Base-by-base conservation (phyloP, 2,888 invertebrate species). In the Nasonia oneida region DNA sequence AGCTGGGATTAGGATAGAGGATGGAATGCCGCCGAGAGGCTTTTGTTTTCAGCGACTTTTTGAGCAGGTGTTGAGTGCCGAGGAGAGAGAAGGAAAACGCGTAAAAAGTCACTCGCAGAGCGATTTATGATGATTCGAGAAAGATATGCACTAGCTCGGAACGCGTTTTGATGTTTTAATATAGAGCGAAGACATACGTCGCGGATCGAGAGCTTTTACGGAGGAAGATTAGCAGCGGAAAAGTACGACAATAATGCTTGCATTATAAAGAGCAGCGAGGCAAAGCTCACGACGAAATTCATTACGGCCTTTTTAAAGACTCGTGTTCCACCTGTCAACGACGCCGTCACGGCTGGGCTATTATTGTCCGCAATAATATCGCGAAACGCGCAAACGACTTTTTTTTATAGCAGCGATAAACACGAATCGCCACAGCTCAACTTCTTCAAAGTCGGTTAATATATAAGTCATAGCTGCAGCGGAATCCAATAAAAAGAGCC, bases 401-500 rank as follows among this genome's bases (percentile, higher is more conserved):
- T 73, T 61, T n/a, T 75, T 50, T 81, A 67, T n/a, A 8, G 18
- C 50, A 50, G n/a, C 64, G 29, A 64, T 64, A 81, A 81, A 81
- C 61, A 75, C 29, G 64, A 74, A 74, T 74, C 39, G 18, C 74
- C 10, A 1, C 29, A 61, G 74, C 81, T 74, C 47, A 47, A 81
- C 81, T 74, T 29, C 61, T 39, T 71, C 53, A 23, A 10, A 74
- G 47, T 23, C 39, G 71, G 57, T 81, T 73, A 81, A 73, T 50
- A 70, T 50, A 70, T 73, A 39, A 37, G 57, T 73, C 67, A 8
- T 1, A 75, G 23, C 64, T 57, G 29, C 0, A 23, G 23, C 23
- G 33, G 64, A 75, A 81, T 81, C 64, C 75, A 81, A 81, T 75
- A 74, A 75, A 81, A 75, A 57, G 23, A 3, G 42, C 42, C 42